Evolutionary conservation across 2,888 invertebrate genomes (phyloP).

Genomic region (Pollenia amentaria): DNA sequence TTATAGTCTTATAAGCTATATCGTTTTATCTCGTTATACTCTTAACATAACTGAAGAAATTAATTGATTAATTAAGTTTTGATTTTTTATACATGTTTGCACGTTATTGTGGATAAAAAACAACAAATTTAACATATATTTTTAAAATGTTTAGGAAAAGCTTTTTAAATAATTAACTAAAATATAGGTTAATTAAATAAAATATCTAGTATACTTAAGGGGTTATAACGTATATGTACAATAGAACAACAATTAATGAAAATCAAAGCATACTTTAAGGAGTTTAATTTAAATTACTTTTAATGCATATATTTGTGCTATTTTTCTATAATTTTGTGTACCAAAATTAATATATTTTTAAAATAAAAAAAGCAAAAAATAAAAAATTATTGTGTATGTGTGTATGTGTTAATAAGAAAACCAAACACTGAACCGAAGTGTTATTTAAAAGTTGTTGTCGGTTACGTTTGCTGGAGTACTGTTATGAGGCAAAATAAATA

Average conservation of each 20-base stretch:
- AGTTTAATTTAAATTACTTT: background rate
- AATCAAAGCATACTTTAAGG: slow-evolving; percentile 68
- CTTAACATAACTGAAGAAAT: slow-evolving; percentile 39
- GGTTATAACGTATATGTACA: slow-evolving; percentile 21
- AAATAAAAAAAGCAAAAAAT: slow-evolving; percentile 15
- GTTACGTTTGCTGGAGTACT: too few species aligned
- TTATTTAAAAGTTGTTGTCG: slow-evolving; percentile 37
- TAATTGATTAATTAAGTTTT: slow-evolving; percentile 41
- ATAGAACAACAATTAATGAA: background rate
- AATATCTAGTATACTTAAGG: slow-evolving; percentile 14
- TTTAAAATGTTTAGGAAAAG: slow-evolving; percentile 4
- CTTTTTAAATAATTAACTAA: slow-evolving; percentile 9
- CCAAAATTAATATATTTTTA: background rate
- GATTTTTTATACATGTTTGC: slow-evolving; percentile 39
- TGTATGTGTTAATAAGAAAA: background rate
- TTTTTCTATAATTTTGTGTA: background rate
- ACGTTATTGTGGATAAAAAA: slow-evolving; percentile 24
- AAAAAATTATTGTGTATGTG: background rate
- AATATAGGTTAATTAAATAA: slow-evolving; percentile 4
- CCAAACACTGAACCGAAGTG: slow-evolving; percentile 28
- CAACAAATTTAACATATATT: background rate
- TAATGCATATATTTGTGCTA: background rate
- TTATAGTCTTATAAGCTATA: slow-evolving; percentile 8
- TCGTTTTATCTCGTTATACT: background rate
- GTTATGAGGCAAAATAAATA: too few species aligned